These are phyloP conservation scores for Drosophila jambulina DNA, from an alignment of 1,140 invertebrate genomes.

Conservation along the genomic window DNA sequence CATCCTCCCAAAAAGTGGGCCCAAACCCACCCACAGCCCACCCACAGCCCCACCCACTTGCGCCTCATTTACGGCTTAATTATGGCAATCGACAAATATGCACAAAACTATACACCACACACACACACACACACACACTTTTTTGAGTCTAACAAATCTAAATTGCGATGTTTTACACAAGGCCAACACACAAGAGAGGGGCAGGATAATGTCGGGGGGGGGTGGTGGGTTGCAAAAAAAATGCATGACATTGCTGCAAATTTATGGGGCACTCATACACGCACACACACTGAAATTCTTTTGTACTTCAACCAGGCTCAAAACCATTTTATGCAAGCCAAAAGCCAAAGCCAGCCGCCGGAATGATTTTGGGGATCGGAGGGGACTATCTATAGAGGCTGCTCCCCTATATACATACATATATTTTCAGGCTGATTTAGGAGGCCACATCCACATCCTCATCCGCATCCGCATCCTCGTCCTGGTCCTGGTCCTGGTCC, in stretches of 20 bases:
- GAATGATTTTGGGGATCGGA: constrained; percentile 6
- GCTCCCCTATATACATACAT: neutral
- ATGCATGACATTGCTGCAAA: constrained; percentile 71
- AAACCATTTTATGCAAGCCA: constrained; percentile 48
- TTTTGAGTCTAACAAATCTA: constrained; percentile 49
- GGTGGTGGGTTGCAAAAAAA: constrained; percentile 41
- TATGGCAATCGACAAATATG: constrained; percentile 78
- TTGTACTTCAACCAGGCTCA: constrained; percentile 46
- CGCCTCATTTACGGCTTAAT: constrained; percentile 78
- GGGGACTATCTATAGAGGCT: neutral
- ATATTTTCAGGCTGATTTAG: constrained; percentile 4
- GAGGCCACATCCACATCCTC: constrained; percentile 7
- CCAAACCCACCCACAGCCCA: neutral
- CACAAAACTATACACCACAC: constrained; percentile 68
- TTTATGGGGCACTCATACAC: constrained; percentile 59
- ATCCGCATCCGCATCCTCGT: neutral
- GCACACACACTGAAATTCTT: constrained; percentile 52
- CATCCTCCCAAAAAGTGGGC: constrained; percentile 4
- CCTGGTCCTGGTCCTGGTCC: neutral
- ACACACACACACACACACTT: constrained; percentile 61
- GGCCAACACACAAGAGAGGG: constrained; percentile 15
- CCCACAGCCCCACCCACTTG: neutral
- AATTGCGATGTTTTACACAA: constrained; percentile 60
- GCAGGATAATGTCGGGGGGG: neutral
- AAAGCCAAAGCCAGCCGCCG: constrained; percentile 15